Percentiles rank a stretch among this genome's conserved stretches.
Evolutionary conservation across 2,888 invertebrate genomes (phyloP).

Genomic region (Ypsolopha scabrella): DNA sequence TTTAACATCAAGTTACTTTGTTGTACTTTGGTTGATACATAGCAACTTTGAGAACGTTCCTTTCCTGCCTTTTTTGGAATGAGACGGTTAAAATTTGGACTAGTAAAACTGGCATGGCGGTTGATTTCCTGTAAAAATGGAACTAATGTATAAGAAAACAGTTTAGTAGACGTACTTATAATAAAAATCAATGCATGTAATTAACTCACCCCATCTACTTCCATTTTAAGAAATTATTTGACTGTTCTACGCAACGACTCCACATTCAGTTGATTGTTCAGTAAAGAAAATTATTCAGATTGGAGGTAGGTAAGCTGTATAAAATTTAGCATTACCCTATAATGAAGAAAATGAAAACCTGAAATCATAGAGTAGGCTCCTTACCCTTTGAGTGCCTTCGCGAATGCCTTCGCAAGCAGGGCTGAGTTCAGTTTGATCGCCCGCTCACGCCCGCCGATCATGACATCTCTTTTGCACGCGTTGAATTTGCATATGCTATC

Average conservation of each 20-base stretch:
- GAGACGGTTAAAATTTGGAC: conserved; percentile 32
- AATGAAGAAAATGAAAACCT: too few relatives aligned
- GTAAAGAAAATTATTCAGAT: too few relatives aligned
- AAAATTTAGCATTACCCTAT: too few relatives aligned
- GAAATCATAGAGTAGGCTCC: too few relatives aligned
- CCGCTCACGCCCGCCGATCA: too few relatives aligned
- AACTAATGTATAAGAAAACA: not conserved
- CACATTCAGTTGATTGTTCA: too few relatives aligned
- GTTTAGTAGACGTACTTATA: not conserved
- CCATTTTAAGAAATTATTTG: conserved; percentile 13
- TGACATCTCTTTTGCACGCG: too few relatives aligned
- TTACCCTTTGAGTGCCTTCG: too few relatives aligned
- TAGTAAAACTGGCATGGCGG: conserved; percentile 48
- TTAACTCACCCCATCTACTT: conserved; percentile 13
- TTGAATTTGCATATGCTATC: too few relatives aligned
- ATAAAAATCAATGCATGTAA: not conserved
- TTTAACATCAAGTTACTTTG: conserved; percentile 10
- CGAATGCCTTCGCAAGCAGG: too few relatives aligned
- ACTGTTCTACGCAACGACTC: conserved; percentile 3
- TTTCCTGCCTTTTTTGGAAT: conserved; percentile 39
- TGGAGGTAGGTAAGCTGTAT: too few relatives aligned
- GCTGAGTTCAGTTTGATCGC: not conserved
- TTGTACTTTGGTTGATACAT: conserved; percentile 21
- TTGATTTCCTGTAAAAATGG: conserved; percentile 32
- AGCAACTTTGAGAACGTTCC: conserved; percentile 52